These are phyloP conservation scores for Chalcis sispes DNA, from an alignment of 2,888 invertebrate genomes.

Conservation along the genomic window DNA sequence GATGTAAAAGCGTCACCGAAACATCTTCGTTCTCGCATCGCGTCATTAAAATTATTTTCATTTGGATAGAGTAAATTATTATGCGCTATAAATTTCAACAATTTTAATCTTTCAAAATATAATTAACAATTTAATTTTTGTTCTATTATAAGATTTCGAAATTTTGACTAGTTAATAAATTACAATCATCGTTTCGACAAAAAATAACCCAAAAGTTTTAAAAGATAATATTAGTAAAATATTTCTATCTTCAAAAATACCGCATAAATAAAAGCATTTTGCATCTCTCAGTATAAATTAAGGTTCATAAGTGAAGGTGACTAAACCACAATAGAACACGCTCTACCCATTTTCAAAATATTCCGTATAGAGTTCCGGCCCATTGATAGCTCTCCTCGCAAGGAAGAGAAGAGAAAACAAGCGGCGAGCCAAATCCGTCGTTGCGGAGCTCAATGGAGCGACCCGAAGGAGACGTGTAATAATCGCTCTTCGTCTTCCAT, in stretches of 20 bases:
- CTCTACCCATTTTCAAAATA: not conserved
- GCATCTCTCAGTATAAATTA: too few species aligned
- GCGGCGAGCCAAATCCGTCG: constrained; percentile 29
- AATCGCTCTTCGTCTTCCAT: constrained; percentile 37
- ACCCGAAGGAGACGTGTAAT: constrained; percentile 40
- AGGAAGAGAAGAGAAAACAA: not conserved
- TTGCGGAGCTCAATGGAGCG: constrained; percentile 33
- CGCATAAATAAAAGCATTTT: too few species aligned
- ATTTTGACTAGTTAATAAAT: too few species aligned
- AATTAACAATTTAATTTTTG: not conserved
- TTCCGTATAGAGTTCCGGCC: constrained; percentile 7
- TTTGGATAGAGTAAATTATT: not conserved
- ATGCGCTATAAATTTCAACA: too few species aligned
- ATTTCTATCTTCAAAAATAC: too few species aligned
- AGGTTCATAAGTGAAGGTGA: not conserved
- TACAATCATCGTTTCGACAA: too few species aligned
- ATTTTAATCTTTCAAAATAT: not conserved
- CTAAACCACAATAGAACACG: not conserved
- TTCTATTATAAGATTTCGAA: too few species aligned
- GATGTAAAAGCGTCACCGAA: not conserved
- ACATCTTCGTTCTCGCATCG: not conserved
- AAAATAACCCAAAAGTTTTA: too few species aligned
- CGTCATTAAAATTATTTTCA: not conserved
- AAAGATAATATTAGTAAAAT: too few species aligned
- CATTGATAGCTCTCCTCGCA: constrained; percentile 29